Evolutionary conservation across 2,113 vertebrate species (phyloP).

Genomic region (Dicentrarchus labrax): DNA sequence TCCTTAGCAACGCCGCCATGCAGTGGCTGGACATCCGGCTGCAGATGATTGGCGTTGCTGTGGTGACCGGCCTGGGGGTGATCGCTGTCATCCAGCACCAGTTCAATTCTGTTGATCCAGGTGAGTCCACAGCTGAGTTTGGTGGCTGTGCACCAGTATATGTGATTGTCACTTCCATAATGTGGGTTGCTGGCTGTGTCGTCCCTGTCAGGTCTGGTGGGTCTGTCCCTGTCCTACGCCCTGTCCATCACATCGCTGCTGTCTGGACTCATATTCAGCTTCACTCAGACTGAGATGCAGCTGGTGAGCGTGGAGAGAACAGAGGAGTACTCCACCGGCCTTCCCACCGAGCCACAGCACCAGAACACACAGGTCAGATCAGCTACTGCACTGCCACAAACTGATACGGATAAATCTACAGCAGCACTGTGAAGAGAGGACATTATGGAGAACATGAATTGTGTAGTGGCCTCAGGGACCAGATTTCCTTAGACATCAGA

Average conservation of each 20-base stretch:
- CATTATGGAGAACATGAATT: not conserved
- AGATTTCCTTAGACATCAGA: no score
- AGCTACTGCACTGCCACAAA: not conserved
- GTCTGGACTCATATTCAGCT: constrained; percentile 92
- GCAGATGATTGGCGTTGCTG: constrained; percentile 93
- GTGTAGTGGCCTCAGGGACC: no score
- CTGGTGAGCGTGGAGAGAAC: constrained; percentile 95
- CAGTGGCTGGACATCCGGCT: constrained; percentile 97
- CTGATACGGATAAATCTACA: not conserved
- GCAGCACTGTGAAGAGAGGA: not conserved
- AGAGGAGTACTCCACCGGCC: constrained; percentile 91
- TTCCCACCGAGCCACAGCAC: constrained; percentile 88
- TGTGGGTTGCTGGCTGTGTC: not conserved
- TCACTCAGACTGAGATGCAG: constrained; percentile 94
- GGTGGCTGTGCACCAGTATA: not conserved
- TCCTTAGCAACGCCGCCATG: constrained; percentile 88
- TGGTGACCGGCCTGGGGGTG: constrained; percentile 88
- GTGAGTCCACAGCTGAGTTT: constrained; percentile 70
- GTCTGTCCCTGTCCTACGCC: constrained; percentile 93
- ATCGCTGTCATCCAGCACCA: constrained; percentile 93
- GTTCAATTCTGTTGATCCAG: constrained; percentile 88
- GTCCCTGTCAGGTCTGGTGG: constrained; percentile 89
- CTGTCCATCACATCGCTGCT: constrained; percentile 92
- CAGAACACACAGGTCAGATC: constrained; percentile 81
- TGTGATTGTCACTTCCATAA: fast-evolving